phyloP scores from a whole-genome alignment of 1,140 invertebrate species.

The Xylocopa sonorina region DNA sequence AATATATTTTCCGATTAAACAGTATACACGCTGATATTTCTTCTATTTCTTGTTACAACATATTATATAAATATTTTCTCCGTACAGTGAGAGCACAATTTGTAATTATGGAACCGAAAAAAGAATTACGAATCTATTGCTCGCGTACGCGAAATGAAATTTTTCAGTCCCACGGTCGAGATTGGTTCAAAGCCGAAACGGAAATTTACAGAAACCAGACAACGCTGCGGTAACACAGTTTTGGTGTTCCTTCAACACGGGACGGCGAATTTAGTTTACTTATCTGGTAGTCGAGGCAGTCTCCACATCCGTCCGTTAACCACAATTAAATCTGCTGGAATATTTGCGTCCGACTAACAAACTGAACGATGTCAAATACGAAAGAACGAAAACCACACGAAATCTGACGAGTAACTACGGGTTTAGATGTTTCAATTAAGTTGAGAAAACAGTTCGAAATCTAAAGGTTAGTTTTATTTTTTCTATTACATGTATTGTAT shows the following conservation, averaged over 20 bases:
- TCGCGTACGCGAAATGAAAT: not conserved
- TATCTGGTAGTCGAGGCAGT: constrained; percentile 73
- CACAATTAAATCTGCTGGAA: constrained; percentile 77
- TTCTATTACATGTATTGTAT: too few species aligned
- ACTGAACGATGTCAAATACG: constrained; percentile 61
- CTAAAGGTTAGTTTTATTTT: too few species aligned
- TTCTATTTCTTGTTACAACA: not conserved
- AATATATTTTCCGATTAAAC: too few species aligned
- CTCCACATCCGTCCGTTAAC: constrained; percentile 68
- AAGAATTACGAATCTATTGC: too few species aligned
- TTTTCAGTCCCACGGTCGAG: constrained; percentile 19
- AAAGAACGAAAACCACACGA: not conserved
- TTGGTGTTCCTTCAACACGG: constrained; percentile 37
- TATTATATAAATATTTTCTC: not conserved
- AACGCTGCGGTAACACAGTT: constrained; percentile 52
- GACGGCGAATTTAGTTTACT: constrained; percentile 77
- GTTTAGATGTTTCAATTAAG: too few species aligned
- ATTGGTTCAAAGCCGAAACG: constrained; percentile 50
- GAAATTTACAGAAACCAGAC: constrained; percentile 43
- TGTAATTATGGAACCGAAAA: too few species aligned
- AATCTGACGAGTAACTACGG: constrained; percentile 18
- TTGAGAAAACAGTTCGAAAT: too few species aligned
- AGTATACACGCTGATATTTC: too few species aligned
- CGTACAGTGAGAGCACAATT: not conserved
- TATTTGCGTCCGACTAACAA: constrained; percentile 72